Percentiles rank a stretch among this genome's conserved stretches.
These are phyloP conservation scores for Schizaphis graminum DNA, from an alignment of 2,888 invertebrate genomes.

Conservation along the genomic window DNA sequence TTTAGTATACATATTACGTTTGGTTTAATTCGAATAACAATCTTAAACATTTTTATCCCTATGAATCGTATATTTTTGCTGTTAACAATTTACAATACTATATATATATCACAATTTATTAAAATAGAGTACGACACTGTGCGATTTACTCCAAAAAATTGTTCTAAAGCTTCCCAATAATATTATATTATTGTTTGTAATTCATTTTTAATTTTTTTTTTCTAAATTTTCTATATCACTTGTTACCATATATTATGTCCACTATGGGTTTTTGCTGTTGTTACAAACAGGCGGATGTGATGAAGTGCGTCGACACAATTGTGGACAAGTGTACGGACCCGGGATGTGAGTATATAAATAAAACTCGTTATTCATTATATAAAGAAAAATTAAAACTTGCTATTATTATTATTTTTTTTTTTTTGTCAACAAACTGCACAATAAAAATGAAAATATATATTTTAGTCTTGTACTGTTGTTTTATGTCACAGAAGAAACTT, in stretches of 20 bases:
- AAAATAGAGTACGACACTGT: background rate
- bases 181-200: background rate
- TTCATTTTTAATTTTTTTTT: constrained; percentile 18
- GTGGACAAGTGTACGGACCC: constrained; percentile 86
- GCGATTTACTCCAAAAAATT: background rate
- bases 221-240: background rate
- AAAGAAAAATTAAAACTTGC: background rate
- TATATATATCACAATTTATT: background rate
- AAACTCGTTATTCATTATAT: background rate
- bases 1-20: background rate
- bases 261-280: constrained; percentile 86
- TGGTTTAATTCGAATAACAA: background rate
- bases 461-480: background rate
- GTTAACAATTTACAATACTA: background rate
- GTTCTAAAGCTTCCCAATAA: background rate
- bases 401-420: background rate
- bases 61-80: background rate
- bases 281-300: constrained; percentile 76
- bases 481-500: background rate
- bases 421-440: background rate
- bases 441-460: background rate
- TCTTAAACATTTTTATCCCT: background rate
- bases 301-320: constrained; percentile 82
- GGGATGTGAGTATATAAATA: constrained; percentile 78
- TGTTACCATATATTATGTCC: constrained; percentile 75